Conservation (phyloP, 2,888 invertebrate genomes). For the Pecten maximus region DNA sequence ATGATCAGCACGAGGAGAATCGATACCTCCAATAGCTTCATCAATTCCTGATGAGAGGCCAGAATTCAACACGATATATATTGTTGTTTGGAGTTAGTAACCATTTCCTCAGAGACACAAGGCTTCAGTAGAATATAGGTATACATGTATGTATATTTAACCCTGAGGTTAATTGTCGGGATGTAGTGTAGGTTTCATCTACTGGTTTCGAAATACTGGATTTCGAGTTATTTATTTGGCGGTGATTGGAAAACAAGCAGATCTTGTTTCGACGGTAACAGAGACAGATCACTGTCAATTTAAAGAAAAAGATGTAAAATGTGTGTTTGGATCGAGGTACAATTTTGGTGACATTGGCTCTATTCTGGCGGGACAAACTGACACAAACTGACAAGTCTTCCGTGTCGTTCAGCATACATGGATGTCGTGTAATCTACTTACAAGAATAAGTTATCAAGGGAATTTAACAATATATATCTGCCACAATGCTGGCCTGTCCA, state of each 20-base stretch:
- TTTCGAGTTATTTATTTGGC: neutral
- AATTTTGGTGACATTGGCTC: too few species aligned
- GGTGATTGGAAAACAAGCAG: too few species aligned
- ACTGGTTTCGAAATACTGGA: neutral
- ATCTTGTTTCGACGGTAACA: too few species aligned
- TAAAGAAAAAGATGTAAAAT: too few species aligned
- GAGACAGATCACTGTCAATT: too few species aligned
- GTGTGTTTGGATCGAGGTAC: too few species aligned
- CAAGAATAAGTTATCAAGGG: neutral
- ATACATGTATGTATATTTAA: neutral
- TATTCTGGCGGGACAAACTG: too few species aligned
- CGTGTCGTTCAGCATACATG: neutral
- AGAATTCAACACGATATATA: neutral
- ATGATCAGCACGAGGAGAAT: neutral
- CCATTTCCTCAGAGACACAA: neutral
- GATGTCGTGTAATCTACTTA: neutral
- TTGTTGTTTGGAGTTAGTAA: neutral
- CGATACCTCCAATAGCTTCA: neutral
- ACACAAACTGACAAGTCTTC: too few species aligned
- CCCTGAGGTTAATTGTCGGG: neutral
- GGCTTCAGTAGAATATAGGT: neutral
- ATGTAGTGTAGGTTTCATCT: neutral
- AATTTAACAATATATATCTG: neutral
- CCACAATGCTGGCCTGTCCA: neutral
- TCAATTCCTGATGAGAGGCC: neutral